These are phyloP conservation scores for Lota lota DNA, from an alignment of 2,113 vertebrate genomes.

Conservation along the genomic window DNA sequence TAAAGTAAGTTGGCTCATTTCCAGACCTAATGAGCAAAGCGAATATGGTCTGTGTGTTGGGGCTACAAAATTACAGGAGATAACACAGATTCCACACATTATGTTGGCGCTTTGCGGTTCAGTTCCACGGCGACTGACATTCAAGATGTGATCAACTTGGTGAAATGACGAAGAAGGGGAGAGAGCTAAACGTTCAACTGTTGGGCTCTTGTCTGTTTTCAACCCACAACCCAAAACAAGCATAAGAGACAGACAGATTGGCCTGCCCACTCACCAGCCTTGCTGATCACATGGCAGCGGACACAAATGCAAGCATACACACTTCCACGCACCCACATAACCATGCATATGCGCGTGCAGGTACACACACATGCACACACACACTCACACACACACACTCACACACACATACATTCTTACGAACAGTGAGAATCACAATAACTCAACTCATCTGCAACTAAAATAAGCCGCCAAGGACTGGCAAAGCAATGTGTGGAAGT, in stretches of 20 bases:
- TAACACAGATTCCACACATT: too few relatives aligned
- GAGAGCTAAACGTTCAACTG: slow-evolving; percentile 2
- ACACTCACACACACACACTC: slow-evolving; percentile 9
- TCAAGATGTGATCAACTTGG: too few relatives aligned
- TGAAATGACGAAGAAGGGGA: neutral
- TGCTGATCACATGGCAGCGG: slow-evolving; percentile 2
- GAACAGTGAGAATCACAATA: slow-evolving; percentile 47
- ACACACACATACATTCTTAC: neutral
- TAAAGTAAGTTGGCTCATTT: too few relatives aligned
- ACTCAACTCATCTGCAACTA: slow-evolving; percentile 56
- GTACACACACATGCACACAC: slow-evolving; percentile 2
- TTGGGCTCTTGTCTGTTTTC: slow-evolving; percentile 3
- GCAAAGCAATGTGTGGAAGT: slow-evolving; percentile 29
- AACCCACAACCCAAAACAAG: neutral
- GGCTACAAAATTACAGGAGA: too few relatives aligned
- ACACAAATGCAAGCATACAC: slow-evolving; percentile 13
- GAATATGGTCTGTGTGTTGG: too few relatives aligned
- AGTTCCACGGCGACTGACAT: too few relatives aligned
- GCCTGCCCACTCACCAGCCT: slow-evolving; percentile 34
- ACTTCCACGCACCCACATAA: slow-evolving; percentile 4
- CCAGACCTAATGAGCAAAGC: too few relatives aligned
- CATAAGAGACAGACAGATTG: slow-evolving; percentile 35
- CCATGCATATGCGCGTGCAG: slow-evolving; percentile 24
- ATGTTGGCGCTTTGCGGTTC: too few relatives aligned
- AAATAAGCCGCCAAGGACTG: slow-evolving; percentile 46